These are phyloP conservation scores for Anagrus nilaparvatae DNA, from an alignment of 1,140 invertebrate genomes.

Conservation along the genomic window DNA sequence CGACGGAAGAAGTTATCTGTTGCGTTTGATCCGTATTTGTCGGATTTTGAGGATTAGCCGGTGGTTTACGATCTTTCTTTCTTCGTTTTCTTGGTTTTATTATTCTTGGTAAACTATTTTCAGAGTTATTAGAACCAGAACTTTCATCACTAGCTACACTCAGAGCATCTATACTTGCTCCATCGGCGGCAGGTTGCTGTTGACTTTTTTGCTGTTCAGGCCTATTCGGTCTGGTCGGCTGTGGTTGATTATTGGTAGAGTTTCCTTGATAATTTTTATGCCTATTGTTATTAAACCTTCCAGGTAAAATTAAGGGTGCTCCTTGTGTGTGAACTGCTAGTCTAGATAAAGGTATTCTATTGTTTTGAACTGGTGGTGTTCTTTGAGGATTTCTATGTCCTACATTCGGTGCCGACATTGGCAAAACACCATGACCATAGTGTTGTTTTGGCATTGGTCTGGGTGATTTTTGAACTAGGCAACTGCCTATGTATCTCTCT, in stretches of 20 bases:
- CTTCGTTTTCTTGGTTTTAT: conserved; percentile 80
- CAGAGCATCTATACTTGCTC: conserved; percentile 49
- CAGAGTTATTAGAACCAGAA: conserved; percentile 57
- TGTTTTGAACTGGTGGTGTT: conserved; percentile 26
- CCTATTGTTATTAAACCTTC: conserved; percentile 37
- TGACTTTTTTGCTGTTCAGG: conserved; percentile 16
- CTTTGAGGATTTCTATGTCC: conserved; percentile 35
- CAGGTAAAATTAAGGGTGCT: conserved; percentile 60
- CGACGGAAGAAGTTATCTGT: conserved; percentile 18
- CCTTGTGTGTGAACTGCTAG: conserved; percentile 68
- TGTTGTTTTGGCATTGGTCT: too few species aligned
- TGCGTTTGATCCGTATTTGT: conserved; percentile 33
- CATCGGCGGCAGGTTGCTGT: conserved; percentile 11
- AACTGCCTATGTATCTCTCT: conserved; percentile 56
- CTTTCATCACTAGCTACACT: conserved; percentile 69
- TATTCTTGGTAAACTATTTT: conserved; percentile 71
- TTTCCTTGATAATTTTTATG: conserved; percentile 22
- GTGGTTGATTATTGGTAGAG: conserved; percentile 1
- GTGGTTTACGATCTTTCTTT: conserved; percentile 77
- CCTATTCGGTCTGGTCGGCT: not conserved
- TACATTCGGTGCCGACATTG: too few species aligned
- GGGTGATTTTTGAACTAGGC: too few species aligned
- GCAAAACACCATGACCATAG: too few species aligned
- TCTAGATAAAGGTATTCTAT: conserved; percentile 47
- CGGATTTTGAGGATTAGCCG: conserved; percentile 29